phyloP scores from a whole-genome alignment of 2,797 vertebrate genomes.

The Arnoldichthys spilopterus region DNA sequence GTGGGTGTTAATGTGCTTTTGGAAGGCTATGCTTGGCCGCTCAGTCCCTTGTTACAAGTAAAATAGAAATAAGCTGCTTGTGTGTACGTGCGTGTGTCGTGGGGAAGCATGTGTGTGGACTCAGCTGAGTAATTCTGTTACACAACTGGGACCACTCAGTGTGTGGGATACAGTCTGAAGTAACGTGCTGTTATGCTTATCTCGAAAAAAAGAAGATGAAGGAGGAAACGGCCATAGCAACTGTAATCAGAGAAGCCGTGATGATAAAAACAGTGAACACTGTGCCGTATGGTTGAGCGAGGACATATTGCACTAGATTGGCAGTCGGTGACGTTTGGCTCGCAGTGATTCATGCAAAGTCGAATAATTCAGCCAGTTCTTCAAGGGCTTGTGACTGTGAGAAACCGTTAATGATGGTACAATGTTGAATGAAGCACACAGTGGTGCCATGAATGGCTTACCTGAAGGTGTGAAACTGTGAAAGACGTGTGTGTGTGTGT shows the following conservation, averaged over 20 bases:
- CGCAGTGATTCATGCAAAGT: slow-evolving; percentile 6
- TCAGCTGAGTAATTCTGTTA: slow-evolving; percentile 57
- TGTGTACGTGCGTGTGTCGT: slow-evolving; percentile 1
- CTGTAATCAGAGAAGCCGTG: slow-evolving; percentile 30
- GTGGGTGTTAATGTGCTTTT: slow-evolving; percentile 27
- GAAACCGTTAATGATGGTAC: background rate
- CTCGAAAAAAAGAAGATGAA: background rate
- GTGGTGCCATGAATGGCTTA: background rate
- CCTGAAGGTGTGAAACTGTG: background rate
- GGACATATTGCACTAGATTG: slow-evolving; percentile 17
- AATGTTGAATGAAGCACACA: background rate
- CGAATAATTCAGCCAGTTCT: background rate
- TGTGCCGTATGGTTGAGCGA: slow-evolving; percentile 28
- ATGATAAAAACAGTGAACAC: slow-evolving; percentile 34
- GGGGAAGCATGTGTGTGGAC: slow-evolving; percentile 42
- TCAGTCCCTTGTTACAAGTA: slow-evolving; percentile 18
- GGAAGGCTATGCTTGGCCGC: slow-evolving; percentile 12
- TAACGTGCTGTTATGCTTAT: slow-evolving; percentile 42
- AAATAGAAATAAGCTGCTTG: slow-evolving; percentile 21
- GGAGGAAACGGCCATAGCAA: slow-evolving; percentile 46
- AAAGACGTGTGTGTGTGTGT: slow-evolving; percentile 35
- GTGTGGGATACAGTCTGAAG: slow-evolving; percentile 57
- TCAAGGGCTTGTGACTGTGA: background rate
- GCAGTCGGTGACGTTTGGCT: slow-evolving; percentile 34
- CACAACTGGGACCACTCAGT: slow-evolving; percentile 65